These are phyloP conservation scores for Mastomys natalensis DNA, from an alignment of 2,113 vertebrate species.

Conservation along the genomic window DNA sequence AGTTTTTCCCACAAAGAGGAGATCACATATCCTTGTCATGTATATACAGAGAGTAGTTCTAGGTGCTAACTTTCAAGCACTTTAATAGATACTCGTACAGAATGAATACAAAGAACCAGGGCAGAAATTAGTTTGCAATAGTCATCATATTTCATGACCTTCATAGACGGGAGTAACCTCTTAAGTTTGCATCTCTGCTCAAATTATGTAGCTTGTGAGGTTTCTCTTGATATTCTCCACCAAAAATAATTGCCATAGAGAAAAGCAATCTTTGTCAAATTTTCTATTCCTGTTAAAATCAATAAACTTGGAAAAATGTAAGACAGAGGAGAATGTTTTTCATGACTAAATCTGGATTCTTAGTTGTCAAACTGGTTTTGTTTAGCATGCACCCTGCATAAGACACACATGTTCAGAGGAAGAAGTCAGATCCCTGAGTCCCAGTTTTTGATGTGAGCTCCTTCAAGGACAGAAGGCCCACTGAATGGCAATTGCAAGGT, in stretches of 20 bases:
- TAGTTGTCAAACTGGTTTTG: not conserved
- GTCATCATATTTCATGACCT: not conserved
- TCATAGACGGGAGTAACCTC: not conserved
- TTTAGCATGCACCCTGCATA: constrained; percentile 61
- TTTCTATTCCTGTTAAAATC: not conserved
- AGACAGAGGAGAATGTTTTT: constrained; percentile 50
- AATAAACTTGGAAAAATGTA: not conserved
- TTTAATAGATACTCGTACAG: not conserved
- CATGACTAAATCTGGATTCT: not conserved
- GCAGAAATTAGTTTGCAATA: not conserved
- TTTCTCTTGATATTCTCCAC: not conserved
- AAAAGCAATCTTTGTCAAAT: not conserved
- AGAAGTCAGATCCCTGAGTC: constrained; percentile 34
- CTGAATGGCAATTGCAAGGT: constrained; percentile 69
- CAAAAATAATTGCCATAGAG: not conserved
- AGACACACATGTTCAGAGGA: constrained; percentile 48
- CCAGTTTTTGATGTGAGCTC: constrained; percentile 51
- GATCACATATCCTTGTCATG: not conserved
- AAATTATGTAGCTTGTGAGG: not conserved
- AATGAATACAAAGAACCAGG: not conserved
- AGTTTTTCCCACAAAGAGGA: constrained; percentile 27
- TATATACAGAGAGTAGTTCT: not conserved
- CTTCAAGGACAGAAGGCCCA: constrained; percentile 50
- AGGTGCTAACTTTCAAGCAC: not conserved
- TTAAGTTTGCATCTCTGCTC: not conserved